Conservation (phyloP, 2,113 vertebrate genomes). For the Budorcas taxicolor region DNA sequence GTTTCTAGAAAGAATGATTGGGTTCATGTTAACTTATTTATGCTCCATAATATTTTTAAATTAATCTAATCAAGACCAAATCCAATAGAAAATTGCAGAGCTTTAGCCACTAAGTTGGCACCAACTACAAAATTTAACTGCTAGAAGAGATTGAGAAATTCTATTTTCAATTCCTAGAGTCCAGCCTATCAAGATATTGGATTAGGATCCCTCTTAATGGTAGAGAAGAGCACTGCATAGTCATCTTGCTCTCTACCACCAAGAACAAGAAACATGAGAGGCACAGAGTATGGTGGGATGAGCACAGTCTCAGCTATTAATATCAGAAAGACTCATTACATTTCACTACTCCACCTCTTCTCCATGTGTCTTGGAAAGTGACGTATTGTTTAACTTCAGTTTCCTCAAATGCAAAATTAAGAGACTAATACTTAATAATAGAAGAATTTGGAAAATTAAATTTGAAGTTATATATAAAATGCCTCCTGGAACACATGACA, state of each 20-base stretch:
- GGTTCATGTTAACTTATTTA: background rate
- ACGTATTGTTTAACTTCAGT: background rate
- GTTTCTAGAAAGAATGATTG: background rate
- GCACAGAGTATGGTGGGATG: background rate
- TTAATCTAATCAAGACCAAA: background rate
- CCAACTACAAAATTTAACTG: background rate
- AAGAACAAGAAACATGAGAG: background rate
- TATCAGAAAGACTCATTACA: background rate
- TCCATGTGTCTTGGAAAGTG: background rate
- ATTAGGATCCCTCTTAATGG: background rate
- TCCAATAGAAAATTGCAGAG: background rate
- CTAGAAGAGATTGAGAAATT: background rate
- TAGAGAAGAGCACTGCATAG: background rate
- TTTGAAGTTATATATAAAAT: background rate
- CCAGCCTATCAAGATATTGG: background rate
- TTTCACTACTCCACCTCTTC: background rate
- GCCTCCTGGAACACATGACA: background rate
- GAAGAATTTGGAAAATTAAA: background rate
- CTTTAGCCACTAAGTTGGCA: background rate
- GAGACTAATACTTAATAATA: background rate
- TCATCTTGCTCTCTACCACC: background rate
- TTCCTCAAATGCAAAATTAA: background rate
- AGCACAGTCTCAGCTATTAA: background rate
- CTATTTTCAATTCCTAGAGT: background rate
- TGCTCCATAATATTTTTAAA: background rate